Percentiles rank a stretch among this genome's conserved stretches.
phyloP scores from a whole-genome alignment of 1,140 invertebrate genomes.

The Rhyzopertha dominica region DNA sequence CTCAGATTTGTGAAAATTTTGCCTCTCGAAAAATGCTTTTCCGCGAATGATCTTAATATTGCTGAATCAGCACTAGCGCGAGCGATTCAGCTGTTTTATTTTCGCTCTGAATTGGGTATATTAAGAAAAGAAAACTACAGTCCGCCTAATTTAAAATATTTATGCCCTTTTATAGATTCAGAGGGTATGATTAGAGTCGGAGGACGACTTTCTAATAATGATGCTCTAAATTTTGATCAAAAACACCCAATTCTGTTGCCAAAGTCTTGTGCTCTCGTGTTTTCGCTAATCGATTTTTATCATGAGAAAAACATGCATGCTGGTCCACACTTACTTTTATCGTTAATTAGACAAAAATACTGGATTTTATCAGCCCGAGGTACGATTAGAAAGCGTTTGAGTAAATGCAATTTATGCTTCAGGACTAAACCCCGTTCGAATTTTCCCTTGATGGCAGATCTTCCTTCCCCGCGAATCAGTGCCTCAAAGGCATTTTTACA shows the following conservation, averaged over 20 bases:
- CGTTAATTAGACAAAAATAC: neutral
- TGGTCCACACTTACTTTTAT: neutral
- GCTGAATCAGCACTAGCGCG: too few relatives aligned
- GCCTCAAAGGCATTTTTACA: too few relatives aligned
- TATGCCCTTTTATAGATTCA: too few relatives aligned
- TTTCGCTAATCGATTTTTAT: slow-evolving; percentile 2
- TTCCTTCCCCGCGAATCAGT: slow-evolving; percentile 12
- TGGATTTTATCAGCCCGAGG: slow-evolving; percentile 1
- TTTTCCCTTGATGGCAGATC: slow-evolving; percentile 16
- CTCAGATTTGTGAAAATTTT: slow-evolving; percentile 4
- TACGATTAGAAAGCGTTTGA: slow-evolving; percentile 1
- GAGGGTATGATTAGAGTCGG: neutral
- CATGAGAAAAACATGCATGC: slow-evolving; percentile 9
- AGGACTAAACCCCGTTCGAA: neutral
- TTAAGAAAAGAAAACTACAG: slow-evolving; percentile 1
- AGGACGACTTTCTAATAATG: neutral
- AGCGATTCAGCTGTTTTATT: too few relatives aligned
- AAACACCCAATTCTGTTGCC: neutral
- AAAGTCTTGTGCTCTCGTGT: neutral
- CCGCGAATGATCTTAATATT: too few relatives aligned
- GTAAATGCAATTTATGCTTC: slow-evolving; percentile 16
- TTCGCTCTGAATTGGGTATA: too few relatives aligned
- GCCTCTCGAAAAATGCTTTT: neutral
- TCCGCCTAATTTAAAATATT: neutral
- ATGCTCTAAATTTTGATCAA: neutral